Percentiles rank a stretch among this genome's conserved stretches.
Evolutionary conservation across 1,140 invertebrate species (phyloP).

Genomic region (Drosophila novamexicana): DNA sequence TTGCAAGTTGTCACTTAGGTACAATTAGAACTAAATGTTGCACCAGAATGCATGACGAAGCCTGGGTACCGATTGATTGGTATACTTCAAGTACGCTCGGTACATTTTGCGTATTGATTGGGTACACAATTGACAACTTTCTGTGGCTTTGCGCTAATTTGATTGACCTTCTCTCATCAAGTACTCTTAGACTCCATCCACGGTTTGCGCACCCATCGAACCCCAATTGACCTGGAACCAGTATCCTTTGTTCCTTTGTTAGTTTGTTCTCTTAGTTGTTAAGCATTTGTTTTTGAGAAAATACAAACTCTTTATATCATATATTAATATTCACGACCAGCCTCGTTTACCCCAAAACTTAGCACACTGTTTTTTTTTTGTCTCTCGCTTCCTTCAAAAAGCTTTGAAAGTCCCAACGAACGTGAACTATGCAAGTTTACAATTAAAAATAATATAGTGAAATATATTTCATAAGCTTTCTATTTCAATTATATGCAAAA

Average conservation of each 20-base stretch:
- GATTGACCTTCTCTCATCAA: constrained; percentile 22
- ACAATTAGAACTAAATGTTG: neutral
- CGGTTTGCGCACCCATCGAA: constrained; percentile 29
- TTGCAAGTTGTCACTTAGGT: constrained; percentile 38
- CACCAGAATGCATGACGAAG: neutral
- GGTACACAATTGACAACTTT: constrained; percentile 24
- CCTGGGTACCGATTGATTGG: no score
- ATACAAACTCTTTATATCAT: constrained; percentile 27
- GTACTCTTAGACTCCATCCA: constrained; percentile 33
- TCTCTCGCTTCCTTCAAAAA: constrained; percentile 41
- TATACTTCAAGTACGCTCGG: no score
- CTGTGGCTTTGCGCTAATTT: constrained; percentile 15
- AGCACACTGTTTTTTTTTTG: constrained; percentile 27
- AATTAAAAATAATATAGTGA: constrained; percentile 46
- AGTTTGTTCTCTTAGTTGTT: constrained; percentile 46
- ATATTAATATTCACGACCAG: constrained; percentile 24
- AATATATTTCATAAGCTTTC: constrained; percentile 59
- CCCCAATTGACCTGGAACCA: neutral
- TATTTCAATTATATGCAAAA: constrained; percentile 55
- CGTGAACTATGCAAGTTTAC: constrained; percentile 37
- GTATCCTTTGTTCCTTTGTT: constrained; percentile 2
- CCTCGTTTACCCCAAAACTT: constrained; percentile 24
- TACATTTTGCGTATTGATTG: no score
- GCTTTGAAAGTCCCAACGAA: constrained; percentile 36
- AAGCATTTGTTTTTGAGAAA: constrained; percentile 40